These are phyloP conservation scores for Plotosus lineatus DNA, from an alignment of 2,113 vertebrate species.

Conservation along the genomic window DNA sequence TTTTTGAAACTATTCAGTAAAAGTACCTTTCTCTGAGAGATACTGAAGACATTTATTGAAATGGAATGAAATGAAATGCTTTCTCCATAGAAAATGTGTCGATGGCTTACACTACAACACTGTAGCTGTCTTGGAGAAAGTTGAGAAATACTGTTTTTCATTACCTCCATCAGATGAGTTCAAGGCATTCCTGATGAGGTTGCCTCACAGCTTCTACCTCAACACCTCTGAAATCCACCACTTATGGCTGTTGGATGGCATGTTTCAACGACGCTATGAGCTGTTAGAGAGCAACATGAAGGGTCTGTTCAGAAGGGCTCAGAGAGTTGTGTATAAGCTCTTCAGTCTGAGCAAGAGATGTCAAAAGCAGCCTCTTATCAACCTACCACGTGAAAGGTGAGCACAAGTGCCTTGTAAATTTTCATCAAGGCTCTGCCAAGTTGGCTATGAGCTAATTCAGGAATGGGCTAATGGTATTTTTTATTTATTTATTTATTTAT, in stretches of 20 bases:
- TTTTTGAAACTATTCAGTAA: constrained; percentile 47
- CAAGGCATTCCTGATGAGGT: constrained; percentile 87
- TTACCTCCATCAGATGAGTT: constrained; percentile 83
- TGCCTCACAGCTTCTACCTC: constrained; percentile 91
- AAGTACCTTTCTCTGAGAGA: constrained; percentile 61
- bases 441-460: constrained; percentile 31
- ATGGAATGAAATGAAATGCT: constrained; percentile 46
- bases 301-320: constrained; percentile 83
- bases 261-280: constrained; percentile 90
- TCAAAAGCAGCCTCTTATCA: constrained; percentile 88
- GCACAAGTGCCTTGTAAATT: constrained; percentile 42
- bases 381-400: constrained; percentile 87
- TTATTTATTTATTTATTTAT: no score
- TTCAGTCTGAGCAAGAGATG: constrained; percentile 96
- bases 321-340: constrained; percentile 92
- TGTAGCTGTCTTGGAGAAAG: neutral
- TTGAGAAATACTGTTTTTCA: neutral
- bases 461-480: constrained; percentile 20
- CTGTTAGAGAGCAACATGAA: constrained; percentile 89
- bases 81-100: neutral
- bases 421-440: neutral
- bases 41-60: constrained; percentile 36
- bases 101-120: constrained; percentile 1
- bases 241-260: constrained; percentile 89
- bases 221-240: constrained; percentile 88